These are phyloP conservation scores for Pelochelys cantorii DNA, from an alignment of 2,797 vertebrate genomes.

Conservation along the genomic window DNA sequence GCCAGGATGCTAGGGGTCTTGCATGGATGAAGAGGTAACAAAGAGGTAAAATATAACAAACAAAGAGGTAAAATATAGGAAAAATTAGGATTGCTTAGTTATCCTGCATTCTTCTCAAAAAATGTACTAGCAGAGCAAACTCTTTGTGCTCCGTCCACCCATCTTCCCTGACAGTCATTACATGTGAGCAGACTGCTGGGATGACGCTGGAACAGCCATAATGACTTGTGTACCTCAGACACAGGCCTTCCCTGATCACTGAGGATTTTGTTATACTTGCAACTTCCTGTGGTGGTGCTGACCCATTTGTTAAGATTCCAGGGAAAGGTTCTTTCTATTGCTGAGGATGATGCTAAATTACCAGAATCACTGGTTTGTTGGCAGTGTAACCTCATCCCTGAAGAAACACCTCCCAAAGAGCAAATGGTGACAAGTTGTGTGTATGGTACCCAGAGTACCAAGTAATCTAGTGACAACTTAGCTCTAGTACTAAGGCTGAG, in stretches of 20 bases:
- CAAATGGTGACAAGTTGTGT: background rate
- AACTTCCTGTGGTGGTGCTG: background rate
- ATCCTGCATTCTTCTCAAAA: background rate
- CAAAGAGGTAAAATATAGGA: background rate
- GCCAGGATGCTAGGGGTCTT: background rate
- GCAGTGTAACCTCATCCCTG: background rate
- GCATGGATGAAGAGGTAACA: background rate
- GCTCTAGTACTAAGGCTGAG: background rate
- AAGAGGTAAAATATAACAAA: background rate
- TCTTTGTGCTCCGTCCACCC: rapidly evolving
- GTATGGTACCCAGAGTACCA: background rate
- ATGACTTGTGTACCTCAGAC: background rate
- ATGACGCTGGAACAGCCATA: background rate
- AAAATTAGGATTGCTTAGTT: background rate
- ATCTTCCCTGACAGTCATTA: background rate
- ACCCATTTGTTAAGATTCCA: background rate
- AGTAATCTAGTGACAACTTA: background rate
- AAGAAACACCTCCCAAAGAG: rapidly evolving
- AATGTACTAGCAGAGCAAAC: background rate
- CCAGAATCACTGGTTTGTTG: background rate
- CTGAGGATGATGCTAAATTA: background rate
- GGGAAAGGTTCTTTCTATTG: background rate
- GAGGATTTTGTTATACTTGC: background rate
- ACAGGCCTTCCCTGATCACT: background rate
- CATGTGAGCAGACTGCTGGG: background rate